These are phyloP conservation scores for Glaucomys volans DNA, from an alignment of 2,113 vertebrate species.

Conservation along the genomic window DNA sequence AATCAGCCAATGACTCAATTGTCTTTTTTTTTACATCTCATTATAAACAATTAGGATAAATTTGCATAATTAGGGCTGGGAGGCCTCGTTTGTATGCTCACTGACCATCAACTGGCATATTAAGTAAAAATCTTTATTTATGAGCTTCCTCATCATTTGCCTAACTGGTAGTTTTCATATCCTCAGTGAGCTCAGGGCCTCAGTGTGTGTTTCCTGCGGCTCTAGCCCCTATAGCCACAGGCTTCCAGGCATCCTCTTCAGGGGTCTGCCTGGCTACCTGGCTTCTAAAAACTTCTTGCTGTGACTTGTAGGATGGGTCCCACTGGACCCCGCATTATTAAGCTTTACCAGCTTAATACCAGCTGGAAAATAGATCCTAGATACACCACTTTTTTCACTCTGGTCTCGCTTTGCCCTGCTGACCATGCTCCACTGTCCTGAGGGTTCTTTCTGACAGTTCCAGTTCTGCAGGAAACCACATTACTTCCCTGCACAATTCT, in stretches of 20 bases:
- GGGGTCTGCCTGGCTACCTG: neutral
- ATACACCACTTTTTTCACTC: neutral
- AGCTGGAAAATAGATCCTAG: neutral
- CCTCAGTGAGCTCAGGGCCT: neutral
- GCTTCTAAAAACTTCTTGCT: neutral
- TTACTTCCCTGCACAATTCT: neutral
- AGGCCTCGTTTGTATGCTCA: neutral
- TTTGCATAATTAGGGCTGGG: neutral
- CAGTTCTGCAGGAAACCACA: neutral
- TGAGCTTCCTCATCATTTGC: neutral
- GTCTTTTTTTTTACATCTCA: neutral
- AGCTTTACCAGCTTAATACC: neutral
- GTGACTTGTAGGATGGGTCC: neutral
- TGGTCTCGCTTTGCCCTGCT: neutral
- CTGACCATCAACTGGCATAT: neutral
- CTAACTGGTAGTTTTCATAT: neutral
- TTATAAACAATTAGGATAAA: neutral
- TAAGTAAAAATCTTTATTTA: neutral
- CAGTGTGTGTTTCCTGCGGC: neutral
- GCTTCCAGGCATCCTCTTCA: rapidly evolving
- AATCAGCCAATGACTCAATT: neutral
- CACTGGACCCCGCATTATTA: rapidly evolving
- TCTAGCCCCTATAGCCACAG: neutral
- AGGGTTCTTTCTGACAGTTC: neutral
- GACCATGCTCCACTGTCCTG: rapidly evolving